phyloP scores from a whole-genome alignment of 2,113 vertebrate species.

The Speoplatyrhinus poulsoni region DNA sequence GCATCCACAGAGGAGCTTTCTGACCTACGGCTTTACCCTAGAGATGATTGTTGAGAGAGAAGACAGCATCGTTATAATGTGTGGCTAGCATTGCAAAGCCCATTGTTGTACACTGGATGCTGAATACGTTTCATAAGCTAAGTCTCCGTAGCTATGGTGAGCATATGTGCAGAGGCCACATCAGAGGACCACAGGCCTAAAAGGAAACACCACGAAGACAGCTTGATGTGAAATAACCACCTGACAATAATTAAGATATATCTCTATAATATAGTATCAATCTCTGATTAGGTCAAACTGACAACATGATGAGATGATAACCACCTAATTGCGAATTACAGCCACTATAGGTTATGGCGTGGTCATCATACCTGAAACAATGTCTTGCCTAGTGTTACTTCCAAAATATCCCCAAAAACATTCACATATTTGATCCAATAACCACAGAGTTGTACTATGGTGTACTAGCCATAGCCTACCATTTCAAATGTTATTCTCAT shows the following conservation, averaged over 20 bases:
- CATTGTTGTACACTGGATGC: slow-evolving; percentile 2
- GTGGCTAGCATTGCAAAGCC: slow-evolving; percentile 7
- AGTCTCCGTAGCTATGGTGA: background rate
- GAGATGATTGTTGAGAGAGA: slow-evolving; percentile 54
- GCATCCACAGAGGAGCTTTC: slow-evolving; percentile 91
- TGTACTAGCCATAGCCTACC: no score
- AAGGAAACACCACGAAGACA: background rate
- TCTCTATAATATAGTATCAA: background rate
- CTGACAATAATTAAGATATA: no score
- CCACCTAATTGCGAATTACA: background rate
- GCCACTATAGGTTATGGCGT: background rate
- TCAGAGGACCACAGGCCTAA: background rate
- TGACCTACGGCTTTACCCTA: slow-evolving; percentile 88
- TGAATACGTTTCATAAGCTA: background rate
- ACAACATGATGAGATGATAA: slow-evolving; percentile 7
- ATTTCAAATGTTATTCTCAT: no score
- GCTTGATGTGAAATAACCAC: no score
- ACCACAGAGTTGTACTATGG: no score
- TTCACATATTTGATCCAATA: background rate
- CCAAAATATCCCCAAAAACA: background rate
- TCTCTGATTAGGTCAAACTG: background rate
- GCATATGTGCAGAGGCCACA: background rate
- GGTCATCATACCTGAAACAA: no score
- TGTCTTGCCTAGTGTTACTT: background rate
- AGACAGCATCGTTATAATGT: slow-evolving; percentile 25